Base-by-base conservation (phyloP, 1,140 invertebrate species). In the Drosophila arawakana region DNA sequence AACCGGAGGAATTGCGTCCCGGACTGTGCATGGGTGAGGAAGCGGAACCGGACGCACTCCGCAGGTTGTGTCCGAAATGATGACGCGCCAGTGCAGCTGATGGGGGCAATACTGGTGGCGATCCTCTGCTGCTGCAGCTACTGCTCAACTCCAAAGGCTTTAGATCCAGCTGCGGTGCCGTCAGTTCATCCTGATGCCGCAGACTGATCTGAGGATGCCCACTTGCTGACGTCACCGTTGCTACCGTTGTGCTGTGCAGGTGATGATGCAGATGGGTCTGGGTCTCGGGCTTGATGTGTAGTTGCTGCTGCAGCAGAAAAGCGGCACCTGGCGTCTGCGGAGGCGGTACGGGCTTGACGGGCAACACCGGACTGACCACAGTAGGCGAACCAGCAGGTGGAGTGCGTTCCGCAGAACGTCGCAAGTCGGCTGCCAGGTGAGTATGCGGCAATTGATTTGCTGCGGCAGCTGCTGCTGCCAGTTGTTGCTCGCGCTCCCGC, bases 201-300 rank as follows among this genome's bases (percentile, higher is more conserved):
- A 91, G 47, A 39, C 82, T 86, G 41, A 90, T 90, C 50, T 91
- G 88, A 1, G 84, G 84, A 83, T 90, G 73, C 2, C 61, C 18
- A 5, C 77, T 47, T 3, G 72, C 34, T 0, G 63, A 7, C 1
- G 65, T 62, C 13, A 61, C 44, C 7, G 39, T 63, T 9, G 72
- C 34, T 1, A 57, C 52, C 7, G 78, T 58, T 25, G 68, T 71
- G 68, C 34, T 39, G 55, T 54, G 81, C 50, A 67, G 43, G 61
- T 74, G 78, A 68, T 78, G 91, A 60, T 92, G 91, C 61, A 92
- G 80, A 63, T 91, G 89, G 55, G 86, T 86, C 59, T 89, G 84
- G 25, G 86, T 83, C 60, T 91, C 91, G 2, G 81, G 81, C 67
- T 91, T 91, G 30, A 91, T 91, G 55, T 91, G 90, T 57, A 91